A percentile compares a stretch with the other conserved stretches of the same genome.
phyloP scores from a whole-genome alignment of 2,113 vertebrate species.

The Gobiocypris rarus region DNA sequence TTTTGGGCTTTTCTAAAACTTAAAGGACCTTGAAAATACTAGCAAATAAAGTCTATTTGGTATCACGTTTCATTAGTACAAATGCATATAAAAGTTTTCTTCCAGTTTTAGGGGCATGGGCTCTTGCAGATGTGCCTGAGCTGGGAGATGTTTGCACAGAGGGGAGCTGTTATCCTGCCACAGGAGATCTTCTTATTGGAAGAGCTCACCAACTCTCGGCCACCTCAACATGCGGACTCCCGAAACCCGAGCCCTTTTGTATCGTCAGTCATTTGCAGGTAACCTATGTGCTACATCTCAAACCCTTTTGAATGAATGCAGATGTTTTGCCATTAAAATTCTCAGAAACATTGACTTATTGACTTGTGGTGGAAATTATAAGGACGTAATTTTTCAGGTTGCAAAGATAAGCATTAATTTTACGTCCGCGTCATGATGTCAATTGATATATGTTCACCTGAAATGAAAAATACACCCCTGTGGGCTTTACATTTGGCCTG shows the following conservation, averaged over 20 bases:
- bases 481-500: not conserved
- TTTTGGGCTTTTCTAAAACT: no score
- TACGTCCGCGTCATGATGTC: not conserved
- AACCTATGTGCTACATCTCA: constrained; percentile 29
- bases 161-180: constrained; percentile 96
- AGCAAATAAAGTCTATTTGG: not conserved
- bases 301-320: not conserved
- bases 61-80: not conserved
- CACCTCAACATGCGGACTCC: constrained; percentile 89
- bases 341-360: not conserved
- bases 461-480: not conserved
- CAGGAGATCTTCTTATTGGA: constrained; percentile 93
- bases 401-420: not conserved
- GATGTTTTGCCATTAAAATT: not conserved
- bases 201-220: constrained; percentile 83
- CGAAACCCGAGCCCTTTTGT: constrained; percentile 86
- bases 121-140: constrained; percentile 77
- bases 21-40: not conserved
- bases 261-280: constrained; percentile 98
- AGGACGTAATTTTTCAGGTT: not conserved
- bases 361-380: not conserved
- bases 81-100: not conserved
- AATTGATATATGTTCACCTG: not conserved
- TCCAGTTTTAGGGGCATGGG: constrained; percentile 71
- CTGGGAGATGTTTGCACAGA: constrained; percentile 89